Conservation (phyloP, 2,797 vertebrate species). For the Eutrigla gurnardus region DNA sequence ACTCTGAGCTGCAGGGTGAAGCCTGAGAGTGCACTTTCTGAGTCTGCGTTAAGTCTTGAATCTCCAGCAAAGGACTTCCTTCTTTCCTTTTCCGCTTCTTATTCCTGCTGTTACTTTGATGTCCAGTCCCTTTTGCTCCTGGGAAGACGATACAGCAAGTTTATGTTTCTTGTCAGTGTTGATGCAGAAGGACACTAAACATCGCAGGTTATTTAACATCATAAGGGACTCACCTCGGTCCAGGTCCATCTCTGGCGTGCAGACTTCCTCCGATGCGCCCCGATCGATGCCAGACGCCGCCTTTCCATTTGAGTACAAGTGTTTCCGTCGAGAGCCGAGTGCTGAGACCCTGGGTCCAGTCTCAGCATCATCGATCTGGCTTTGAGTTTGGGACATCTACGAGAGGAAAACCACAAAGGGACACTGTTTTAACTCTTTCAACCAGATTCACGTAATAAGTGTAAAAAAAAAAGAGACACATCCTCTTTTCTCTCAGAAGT, state of each 20-base stretch:
- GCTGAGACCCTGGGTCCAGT: background rate
- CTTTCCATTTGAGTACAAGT: slow-evolving; percentile 32
- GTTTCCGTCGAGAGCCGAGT: slow-evolving; percentile 60
- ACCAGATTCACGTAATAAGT: background rate
- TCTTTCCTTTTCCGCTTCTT: slow-evolving; percentile 49
- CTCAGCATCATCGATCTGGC: background rate
- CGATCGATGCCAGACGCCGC: background rate
- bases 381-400: slow-evolving; percentile 56
- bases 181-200: background rate
- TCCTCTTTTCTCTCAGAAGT: background rate
- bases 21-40: slow-evolving; percentile 50
- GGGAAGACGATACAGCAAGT: background rate
- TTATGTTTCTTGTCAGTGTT: background rate
- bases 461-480: background rate
- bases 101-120: background rate
- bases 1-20: slow-evolving; percentile 35
- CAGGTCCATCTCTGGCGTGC: background rate
- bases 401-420: background rate
- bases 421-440: background rate
- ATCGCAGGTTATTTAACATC: background rate
- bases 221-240: slow-evolving; percentile 17
- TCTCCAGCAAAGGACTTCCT: slow-evolving; percentile 65
- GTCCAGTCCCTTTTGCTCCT: slow-evolving; percentile 14
- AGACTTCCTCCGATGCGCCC: background rate
- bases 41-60: slow-evolving; percentile 70